A percentile compares a stretch with the other conserved stretches of the same genome.
Evolutionary conservation across 2,888 invertebrate species (phyloP).

Genomic region (Drosophila subsilvestris): DNA sequence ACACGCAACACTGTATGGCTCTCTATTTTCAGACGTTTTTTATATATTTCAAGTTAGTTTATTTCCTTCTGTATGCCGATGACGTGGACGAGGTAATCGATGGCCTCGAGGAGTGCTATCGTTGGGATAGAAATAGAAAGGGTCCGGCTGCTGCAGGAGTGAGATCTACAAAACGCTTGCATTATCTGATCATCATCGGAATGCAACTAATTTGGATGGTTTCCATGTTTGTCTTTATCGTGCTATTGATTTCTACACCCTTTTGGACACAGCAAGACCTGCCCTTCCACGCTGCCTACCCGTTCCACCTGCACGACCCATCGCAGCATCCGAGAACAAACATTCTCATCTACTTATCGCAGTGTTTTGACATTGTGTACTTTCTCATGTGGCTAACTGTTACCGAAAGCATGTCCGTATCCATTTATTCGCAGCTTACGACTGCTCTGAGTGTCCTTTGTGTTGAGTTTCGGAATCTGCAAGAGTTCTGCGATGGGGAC

Average conservation of each 20-base stretch:
- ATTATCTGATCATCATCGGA: not conserved
- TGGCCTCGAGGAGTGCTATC: conserved; percentile 5
- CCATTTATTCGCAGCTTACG: conserved; percentile 3
- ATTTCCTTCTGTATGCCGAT: conserved; percentile 18
- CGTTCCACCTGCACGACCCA: conserved; percentile 11
- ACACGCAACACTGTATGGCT: not conserved
- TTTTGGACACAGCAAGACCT: conserved; percentile 19
- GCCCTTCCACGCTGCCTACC: conserved; percentile 17
- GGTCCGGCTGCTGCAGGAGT: not conserved
- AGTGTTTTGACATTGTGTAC: not conserved
- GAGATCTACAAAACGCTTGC: conserved; percentile 1
- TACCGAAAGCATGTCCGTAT: not conserved
- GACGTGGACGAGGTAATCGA: conserved; percentile 14
- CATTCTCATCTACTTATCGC: conserved; percentile 3
- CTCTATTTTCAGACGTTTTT: conserved; percentile 9
- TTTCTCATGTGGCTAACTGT: not conserved
- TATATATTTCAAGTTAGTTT: conserved; percentile 9
- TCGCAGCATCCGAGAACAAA: conserved; percentile 8
- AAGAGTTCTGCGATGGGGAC: not conserved
- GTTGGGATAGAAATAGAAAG: not conserved
- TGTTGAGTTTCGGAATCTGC: conserved; percentile 1
- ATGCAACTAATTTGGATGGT: not conserved
- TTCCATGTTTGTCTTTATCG: not conserved
- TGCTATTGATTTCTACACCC: not conserved
- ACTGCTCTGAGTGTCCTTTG: conserved; percentile 14